phyloP scores from a whole-genome alignment of 2,113 vertebrate genomes.

The Vombatus ursinus region DNA sequence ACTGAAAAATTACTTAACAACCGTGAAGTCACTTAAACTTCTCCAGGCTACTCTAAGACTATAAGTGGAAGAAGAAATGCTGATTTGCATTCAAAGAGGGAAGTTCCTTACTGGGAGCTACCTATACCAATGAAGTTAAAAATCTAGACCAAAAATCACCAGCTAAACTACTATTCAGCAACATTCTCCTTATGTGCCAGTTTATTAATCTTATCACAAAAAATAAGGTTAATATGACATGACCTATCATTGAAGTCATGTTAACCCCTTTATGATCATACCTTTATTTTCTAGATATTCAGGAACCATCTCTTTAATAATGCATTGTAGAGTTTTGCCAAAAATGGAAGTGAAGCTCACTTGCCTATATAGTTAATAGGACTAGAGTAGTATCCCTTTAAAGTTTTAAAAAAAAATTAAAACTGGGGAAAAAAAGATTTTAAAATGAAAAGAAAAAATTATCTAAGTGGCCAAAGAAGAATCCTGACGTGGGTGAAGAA shows the following conservation, averaged over 20 bases:
- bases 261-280: background rate
- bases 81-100: background rate
- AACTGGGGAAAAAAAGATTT: background rate
- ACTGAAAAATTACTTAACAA: background rate
- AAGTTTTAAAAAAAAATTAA: background rate
- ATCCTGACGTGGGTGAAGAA: background rate
- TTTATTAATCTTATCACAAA: background rate
- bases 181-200: background rate
- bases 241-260: background rate
- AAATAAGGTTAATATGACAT: background rate
- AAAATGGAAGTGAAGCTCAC: background rate
- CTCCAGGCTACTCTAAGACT: background rate
- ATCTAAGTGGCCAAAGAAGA: background rate
- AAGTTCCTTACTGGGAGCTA: background rate
- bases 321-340: background rate
- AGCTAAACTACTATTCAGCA: background rate
- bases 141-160: background rate
- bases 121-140: background rate
- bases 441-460: background rate
- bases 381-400: background rate
- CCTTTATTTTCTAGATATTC: background rate
- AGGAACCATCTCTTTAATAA: background rate
- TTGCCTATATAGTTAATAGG: background rate
- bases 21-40: background rate
- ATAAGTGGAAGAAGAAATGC: background rate